Evolutionary conservation across 2,888 invertebrate genomes (phyloP).

Genomic region (Anorthoa munda): DNA sequence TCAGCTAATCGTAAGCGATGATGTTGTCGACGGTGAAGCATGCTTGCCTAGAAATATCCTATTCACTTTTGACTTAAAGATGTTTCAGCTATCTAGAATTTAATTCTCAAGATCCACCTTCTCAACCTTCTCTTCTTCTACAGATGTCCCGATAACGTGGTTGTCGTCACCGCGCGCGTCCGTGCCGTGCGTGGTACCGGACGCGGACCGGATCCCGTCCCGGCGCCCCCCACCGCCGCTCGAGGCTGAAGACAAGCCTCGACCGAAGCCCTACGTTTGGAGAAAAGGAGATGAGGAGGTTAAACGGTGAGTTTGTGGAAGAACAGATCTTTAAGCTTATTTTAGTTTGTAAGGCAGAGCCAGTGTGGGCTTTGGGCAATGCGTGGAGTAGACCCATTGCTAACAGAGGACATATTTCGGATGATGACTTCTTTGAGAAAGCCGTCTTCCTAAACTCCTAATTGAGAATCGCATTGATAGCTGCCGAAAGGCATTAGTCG

Average conservation of each 20-base stretch:
- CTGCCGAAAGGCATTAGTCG: too few relatives aligned
- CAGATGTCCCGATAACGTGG: slow-evolving; percentile 86
- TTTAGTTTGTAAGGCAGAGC: neutral
- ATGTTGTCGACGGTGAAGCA: too few relatives aligned
- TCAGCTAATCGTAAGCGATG: too few relatives aligned
- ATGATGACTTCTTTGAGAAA: too few relatives aligned
- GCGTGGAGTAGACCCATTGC: too few relatives aligned
- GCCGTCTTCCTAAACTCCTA: too few relatives aligned
- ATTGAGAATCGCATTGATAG: too few relatives aligned
- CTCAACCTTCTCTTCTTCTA: neutral
- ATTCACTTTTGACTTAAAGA: too few relatives aligned
- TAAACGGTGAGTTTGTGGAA: slow-evolving; percentile 70
- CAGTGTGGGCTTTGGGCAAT: too few relatives aligned
- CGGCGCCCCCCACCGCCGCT: slow-evolving; percentile 82
- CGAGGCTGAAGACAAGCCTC: slow-evolving; percentile 74
- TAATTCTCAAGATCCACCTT: slow-evolving; percentile 1
- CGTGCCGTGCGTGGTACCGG: slow-evolving; percentile 81
- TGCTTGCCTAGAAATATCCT: too few relatives aligned
- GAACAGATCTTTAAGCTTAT: neutral
- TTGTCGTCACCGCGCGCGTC: slow-evolving; percentile 75
- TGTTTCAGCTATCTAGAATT: too few relatives aligned
- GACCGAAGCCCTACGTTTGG: slow-evolving; percentile 75
- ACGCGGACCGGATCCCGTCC: slow-evolving; percentile 69
- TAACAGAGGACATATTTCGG: too few relatives aligned
- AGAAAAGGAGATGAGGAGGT: slow-evolving; percentile 73